These are phyloP conservation scores for Catharus ustulatus DNA, from an alignment of 2,797 vertebrate species.

Conservation along the genomic window DNA sequence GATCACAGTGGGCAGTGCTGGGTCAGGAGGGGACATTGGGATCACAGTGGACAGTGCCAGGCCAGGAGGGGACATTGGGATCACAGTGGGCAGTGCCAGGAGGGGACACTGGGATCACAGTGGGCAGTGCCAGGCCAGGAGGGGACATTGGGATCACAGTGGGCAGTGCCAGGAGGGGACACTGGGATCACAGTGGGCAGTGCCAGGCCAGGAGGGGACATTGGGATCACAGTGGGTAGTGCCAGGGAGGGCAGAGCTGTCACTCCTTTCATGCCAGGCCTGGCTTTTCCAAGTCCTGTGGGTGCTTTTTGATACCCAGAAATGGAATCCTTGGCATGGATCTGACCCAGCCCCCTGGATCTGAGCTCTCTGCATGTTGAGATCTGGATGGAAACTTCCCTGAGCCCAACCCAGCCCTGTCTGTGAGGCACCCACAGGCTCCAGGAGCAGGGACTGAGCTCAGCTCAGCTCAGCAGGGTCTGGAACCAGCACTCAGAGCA, in stretches of 20 bases:
- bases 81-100: neutral
- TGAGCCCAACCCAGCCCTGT: slow-evolving; percentile 17
- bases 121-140: too few species aligned
- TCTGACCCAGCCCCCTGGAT: neutral
- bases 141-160: accelerated
- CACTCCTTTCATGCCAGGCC: too few species aligned
- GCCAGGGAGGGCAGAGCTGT: too few species aligned
- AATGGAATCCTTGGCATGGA: neutral
- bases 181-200: accelerated
- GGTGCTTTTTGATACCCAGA: too few species aligned
- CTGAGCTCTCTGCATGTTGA: slow-evolving; percentile 8
- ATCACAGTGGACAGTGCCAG: neutral
- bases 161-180: neutral
- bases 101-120: too few species aligned
- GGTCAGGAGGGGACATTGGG: neutral
- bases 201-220: too few species aligned
- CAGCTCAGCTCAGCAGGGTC: neutral
- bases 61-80: neutral
- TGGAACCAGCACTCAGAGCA: too few species aligned
- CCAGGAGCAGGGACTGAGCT: slow-evolving; percentile 15
- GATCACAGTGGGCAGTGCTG: too few species aligned
- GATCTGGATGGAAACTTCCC: slow-evolving; percentile 28
- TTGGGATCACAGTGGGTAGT: too few species aligned
- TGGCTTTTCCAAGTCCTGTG: too few species aligned
- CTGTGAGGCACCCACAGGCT: slow-evolving; percentile 45